Evolutionary conservation across 2,797 vertebrate genomes (phyloP).

Genomic region (Gambusia yucatana): DNA sequence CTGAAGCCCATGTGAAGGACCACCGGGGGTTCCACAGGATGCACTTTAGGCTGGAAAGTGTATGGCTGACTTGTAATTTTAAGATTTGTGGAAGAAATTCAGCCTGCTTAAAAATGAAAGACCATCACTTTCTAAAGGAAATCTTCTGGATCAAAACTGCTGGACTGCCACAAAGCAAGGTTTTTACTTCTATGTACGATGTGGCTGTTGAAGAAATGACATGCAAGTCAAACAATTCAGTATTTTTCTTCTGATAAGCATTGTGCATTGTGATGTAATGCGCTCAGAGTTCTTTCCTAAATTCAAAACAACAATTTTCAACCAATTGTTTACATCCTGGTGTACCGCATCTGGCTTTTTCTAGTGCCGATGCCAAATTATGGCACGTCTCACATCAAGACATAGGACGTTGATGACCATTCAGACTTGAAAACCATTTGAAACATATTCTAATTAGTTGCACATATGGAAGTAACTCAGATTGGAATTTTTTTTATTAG

Average conservation of each 20-base stretch:
- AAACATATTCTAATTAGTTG: too few species aligned
- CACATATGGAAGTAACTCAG: too few species aligned
- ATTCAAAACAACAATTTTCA: too few species aligned
- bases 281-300: too few species aligned
- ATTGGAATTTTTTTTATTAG: too few species aligned
- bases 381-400: too few species aligned
- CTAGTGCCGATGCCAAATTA: too few species aligned
- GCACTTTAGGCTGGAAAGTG: constrained; percentile 50
- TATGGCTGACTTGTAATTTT: constrained; percentile 24
- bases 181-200: background rate
- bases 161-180: background rate
- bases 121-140: constrained; percentile 1
- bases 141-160: background rate
- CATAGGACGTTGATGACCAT: too few species aligned
- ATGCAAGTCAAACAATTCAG: background rate
- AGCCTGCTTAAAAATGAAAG: constrained; percentile 13
- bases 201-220: background rate
- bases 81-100: constrained; percentile 19
- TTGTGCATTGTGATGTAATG: too few species aligned
- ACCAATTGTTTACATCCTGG: too few species aligned
- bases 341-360: too few species aligned
- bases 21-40: constrained; percentile 37
- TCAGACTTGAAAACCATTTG: too few species aligned
- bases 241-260: background rate
- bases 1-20: constrained; percentile 30